phyloP scores from a whole-genome alignment of 2,888 invertebrate species.

The Galerucella nymphaeae region DNA sequence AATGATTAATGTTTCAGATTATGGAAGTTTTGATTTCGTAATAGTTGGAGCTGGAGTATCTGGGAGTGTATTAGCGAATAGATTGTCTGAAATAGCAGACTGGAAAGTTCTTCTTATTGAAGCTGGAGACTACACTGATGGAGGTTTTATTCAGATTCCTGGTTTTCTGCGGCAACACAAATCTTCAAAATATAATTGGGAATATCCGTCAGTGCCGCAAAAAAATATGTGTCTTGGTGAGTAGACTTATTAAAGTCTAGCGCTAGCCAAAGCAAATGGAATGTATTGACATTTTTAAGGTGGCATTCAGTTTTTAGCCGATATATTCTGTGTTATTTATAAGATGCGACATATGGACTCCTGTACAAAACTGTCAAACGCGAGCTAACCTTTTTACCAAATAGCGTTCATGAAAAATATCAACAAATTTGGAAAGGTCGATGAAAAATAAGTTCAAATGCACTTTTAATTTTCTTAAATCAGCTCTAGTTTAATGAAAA shows the following conservation, averaged over 20 bases:
- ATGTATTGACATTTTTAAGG: too few relatives aligned
- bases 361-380: too few relatives aligned
- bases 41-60: constrained; percentile 21
- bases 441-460: too few relatives aligned
- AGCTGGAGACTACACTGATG: constrained; percentile 13
- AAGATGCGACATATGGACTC: too few relatives aligned
- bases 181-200: constrained; percentile 14
- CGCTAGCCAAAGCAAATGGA: too few relatives aligned
- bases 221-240: constrained; percentile 8
- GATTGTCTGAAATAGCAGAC: constrained; percentile 17
- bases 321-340: too few relatives aligned
- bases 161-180: background rate
- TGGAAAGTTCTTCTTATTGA: constrained; percentile 22
- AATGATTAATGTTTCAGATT: constrained; percentile 19
- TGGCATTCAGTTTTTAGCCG: too few relatives aligned
- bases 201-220: background rate
- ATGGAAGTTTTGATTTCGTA: constrained; percentile 22
- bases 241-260: background rate
- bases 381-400: too few relatives aligned
- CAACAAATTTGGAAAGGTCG: too few relatives aligned
- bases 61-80: constrained; percentile 18
- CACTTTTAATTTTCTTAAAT: too few relatives aligned
- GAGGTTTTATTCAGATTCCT: constrained; percentile 3
- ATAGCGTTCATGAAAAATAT: too few relatives aligned
- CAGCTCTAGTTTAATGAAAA: too few relatives aligned